phyloP scores from a whole-genome alignment of 1,140 invertebrate genomes.

The Atta texana region DNA sequence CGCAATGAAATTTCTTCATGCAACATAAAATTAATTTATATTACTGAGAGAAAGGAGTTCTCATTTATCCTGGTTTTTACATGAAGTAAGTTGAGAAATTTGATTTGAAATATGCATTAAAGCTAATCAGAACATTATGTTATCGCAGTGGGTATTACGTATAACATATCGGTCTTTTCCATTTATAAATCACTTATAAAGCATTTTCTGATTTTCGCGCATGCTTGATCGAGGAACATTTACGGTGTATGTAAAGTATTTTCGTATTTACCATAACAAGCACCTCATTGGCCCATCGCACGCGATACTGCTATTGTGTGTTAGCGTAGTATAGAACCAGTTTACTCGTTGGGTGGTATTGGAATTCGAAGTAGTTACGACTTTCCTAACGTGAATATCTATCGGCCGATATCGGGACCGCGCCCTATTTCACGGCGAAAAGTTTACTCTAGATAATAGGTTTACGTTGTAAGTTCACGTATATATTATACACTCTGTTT shows the following conservation, averaged over 20 bases:
- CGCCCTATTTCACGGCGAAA: slow-evolving; percentile 34
- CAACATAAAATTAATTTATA: background rate
- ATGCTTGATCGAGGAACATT: slow-evolving; percentile 80
- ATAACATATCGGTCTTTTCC: slow-evolving; percentile 52
- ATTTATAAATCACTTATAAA: slow-evolving; percentile 41
- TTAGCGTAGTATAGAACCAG: slow-evolving; percentile 79
- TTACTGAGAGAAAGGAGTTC: background rate
- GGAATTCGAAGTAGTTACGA: slow-evolving; percentile 76
- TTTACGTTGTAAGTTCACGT: background rate
- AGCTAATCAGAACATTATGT: background rate
- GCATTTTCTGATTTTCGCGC: slow-evolving; percentile 68
- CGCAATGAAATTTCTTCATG: background rate
- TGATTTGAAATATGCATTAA: background rate
- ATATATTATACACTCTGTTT: slow-evolving; percentile 17
- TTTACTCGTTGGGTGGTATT: slow-evolving; percentile 82
- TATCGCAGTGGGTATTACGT: slow-evolving; percentile 38
- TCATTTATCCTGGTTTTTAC: background rate
- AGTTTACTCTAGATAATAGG: slow-evolving; percentile 52
- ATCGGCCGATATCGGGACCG: slow-evolving; percentile 45
- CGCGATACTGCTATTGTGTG: slow-evolving; percentile 77
- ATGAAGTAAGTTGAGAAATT: background rate
- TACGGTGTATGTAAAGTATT: slow-evolving; percentile 85
- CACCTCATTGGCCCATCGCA: slow-evolving; percentile 85
- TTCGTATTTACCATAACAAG: slow-evolving; percentile 85
- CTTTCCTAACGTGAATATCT: slow-evolving; percentile 62